Evolutionary conservation across 64 coral and sea anemone genomes (phyloP).

Genomic region (Stylophora pistillata): DNA sequence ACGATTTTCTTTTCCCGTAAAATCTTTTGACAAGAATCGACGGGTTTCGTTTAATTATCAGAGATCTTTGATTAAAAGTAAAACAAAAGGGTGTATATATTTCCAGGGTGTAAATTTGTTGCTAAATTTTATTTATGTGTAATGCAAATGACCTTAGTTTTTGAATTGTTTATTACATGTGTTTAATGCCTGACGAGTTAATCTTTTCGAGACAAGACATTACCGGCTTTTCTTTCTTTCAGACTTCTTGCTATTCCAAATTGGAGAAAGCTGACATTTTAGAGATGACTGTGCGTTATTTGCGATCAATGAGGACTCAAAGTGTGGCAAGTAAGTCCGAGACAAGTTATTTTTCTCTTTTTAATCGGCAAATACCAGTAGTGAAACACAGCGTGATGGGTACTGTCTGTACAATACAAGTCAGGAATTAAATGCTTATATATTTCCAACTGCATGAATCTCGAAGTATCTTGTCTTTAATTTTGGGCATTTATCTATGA

Average conservation of each 20-base stretch:
- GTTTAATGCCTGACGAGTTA: not conserved
- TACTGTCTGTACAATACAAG: not conserved
- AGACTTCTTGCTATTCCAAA: slow-evolving; percentile 90
- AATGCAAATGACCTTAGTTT: not conserved
- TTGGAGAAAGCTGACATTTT: slow-evolving; percentile 92
- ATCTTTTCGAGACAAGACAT: not conserved
- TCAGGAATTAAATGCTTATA: not conserved
- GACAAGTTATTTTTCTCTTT: not conserved
- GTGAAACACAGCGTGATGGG: not conserved
- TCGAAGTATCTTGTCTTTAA: no score
- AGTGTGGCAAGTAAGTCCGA: slow-evolving; percentile 12
- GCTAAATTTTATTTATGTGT: not conserved
- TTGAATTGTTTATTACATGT: not conserved
- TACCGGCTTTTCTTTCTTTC: not conserved
- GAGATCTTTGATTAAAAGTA: not conserved
- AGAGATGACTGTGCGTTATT: slow-evolving; percentile 84
- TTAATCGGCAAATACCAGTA: not conserved
- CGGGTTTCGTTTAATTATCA: not conserved
- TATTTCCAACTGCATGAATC: not conserved
- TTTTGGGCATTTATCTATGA: no score
- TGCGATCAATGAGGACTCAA: slow-evolving; percentile 70
- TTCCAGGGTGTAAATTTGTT: not conserved
- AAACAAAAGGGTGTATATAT: not conserved
- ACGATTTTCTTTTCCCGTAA: not conserved
- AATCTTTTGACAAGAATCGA: not conserved